Percentiles rank a stretch among this genome's conserved stretches.
Conservation (phyloP, 1,140 invertebrate genomes). For the Drosophila repletoides region DNA sequence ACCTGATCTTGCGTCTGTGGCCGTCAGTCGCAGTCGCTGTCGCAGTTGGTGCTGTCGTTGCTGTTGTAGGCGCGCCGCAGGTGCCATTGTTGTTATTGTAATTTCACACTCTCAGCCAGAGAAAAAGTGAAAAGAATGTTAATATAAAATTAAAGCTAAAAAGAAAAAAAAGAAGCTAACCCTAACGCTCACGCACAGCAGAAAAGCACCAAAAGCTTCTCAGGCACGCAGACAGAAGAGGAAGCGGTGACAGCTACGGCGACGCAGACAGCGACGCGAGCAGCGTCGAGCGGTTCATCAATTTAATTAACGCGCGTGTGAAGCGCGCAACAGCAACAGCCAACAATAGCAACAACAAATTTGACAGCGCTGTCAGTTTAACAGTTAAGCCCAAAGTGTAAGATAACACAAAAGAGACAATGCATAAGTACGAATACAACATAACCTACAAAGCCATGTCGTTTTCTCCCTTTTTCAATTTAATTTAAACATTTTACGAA, state of each 20-base stretch:
- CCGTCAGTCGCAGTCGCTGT: not conserved
- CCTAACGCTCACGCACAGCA: constrained; percentile 26
- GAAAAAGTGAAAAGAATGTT: constrained; percentile 45
- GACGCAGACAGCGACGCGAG: not conserved
- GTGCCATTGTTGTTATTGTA: constrained; percentile 39
- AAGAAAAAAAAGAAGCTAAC: constrained; percentile 8
- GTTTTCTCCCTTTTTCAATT: too few species aligned
- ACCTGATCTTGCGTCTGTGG: not conserved
- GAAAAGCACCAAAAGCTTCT: not conserved
- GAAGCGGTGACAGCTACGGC: not conserved
- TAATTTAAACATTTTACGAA: too few species aligned
- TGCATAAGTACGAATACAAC: constrained; percentile 5
- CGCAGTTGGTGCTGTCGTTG: constrained; percentile 13
- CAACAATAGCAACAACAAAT: constrained; percentile 31
- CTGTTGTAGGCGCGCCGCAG: constrained; percentile 24
- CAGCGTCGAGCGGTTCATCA: constrained; percentile 16
- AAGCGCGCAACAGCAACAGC: constrained; percentile 26
- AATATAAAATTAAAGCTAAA: constrained; percentile 28
- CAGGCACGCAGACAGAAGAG: not conserved
- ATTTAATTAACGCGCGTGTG: constrained; percentile 48
- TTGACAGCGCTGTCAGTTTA: constrained; percentile 41
- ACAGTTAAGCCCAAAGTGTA: constrained; percentile 28
- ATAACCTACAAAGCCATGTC: too few species aligned
- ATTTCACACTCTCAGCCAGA: constrained; percentile 36
- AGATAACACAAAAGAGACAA: constrained; percentile 15